Evolutionary conservation across 2,797 vertebrate species (phyloP).

Genomic region (Bovichtus diacanthus): DNA sequence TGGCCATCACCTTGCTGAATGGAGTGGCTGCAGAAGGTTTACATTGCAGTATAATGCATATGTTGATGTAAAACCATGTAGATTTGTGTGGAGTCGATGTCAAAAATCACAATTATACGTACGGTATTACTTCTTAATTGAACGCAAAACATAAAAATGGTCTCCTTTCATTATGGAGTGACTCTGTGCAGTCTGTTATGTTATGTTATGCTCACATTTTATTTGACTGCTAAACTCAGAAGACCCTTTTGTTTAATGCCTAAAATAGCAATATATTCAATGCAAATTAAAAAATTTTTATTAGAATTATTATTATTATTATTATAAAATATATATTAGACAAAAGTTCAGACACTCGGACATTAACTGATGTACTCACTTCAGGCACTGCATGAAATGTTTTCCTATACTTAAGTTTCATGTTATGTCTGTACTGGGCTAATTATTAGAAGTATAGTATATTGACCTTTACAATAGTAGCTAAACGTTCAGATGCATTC

Average conservation of each 20-base stretch:
- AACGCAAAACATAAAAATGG: neutral
- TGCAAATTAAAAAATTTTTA: neutral
- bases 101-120: neutral
- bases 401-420: neutral
- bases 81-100: neutral
- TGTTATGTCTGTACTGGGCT: neutral
- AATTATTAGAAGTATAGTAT: neutral
- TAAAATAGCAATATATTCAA: neutral
- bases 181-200: neutral
- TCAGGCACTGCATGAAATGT: neutral
- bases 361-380: neutral
- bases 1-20: slow-evolving; percentile 39
- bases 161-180: neutral
- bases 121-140: neutral
- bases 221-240: neutral
- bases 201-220: neutral
- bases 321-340: neutral
- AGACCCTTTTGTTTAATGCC: neutral
- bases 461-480: neutral
- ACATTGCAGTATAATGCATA: neutral
- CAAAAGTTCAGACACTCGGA: neutral
- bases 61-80: neutral
- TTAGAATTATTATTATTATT: too few species aligned
- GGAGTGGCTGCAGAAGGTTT: slow-evolving; percentile 13
- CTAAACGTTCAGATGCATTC: neutral